Percentiles rank a stretch among this genome's conserved stretches.
These are phyloP conservation scores for Agrochola lychnidis DNA, from an alignment of 2,888 invertebrate species.

Conservation along the genomic window DNA sequence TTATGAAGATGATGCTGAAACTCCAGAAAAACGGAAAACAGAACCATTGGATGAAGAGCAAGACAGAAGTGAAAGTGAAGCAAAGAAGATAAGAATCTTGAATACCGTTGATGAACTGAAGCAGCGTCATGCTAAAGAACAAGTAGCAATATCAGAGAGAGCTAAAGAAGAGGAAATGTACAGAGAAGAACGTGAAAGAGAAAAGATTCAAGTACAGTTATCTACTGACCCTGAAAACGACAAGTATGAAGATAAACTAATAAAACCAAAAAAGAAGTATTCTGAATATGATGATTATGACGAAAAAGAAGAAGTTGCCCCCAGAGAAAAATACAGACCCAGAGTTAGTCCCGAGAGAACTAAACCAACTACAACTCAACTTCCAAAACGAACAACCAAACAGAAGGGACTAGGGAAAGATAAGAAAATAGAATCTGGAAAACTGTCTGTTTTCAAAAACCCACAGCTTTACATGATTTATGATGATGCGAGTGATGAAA, in stretches of 20 bases:
- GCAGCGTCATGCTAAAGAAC: conserved; percentile 83
- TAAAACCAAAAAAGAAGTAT: conserved; percentile 43
- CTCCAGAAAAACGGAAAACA: conserved; percentile 69
- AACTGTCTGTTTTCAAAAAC: conserved; percentile 84
- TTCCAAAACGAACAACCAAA: conserved; percentile 61
- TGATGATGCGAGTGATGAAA: conserved; percentile 75
- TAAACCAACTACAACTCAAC: conserved; percentile 49
- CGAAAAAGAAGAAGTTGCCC: conserved; percentile 66
- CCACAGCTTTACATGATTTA: conserved; percentile 79
- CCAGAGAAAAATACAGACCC: conserved; percentile 78
- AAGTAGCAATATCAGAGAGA: conserved; percentile 81
- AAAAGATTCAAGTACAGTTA: conserved; percentile 64
- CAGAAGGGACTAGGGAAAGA: conserved; percentile 60
- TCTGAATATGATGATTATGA: conserved; percentile 83
- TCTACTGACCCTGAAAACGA: conserved; percentile 63
- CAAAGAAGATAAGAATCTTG: conserved; percentile 81
- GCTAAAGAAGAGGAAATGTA: conserved; percentile 83
- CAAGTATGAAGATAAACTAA: conserved; percentile 71
- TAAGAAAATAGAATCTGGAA: conserved; percentile 72
- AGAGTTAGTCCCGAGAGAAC: conserved; percentile 63
- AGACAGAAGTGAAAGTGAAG: conserved; percentile 77
- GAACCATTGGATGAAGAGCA: conserved; percentile 73
- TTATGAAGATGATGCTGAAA: conserved; percentile 71
- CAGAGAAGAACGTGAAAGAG: conserved; percentile 80
- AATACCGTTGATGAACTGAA: conserved; percentile 84